Evolutionary conservation across 2,113 vertebrate genomes (phyloP).

Genomic region (Terrapene triunguis): DNA sequence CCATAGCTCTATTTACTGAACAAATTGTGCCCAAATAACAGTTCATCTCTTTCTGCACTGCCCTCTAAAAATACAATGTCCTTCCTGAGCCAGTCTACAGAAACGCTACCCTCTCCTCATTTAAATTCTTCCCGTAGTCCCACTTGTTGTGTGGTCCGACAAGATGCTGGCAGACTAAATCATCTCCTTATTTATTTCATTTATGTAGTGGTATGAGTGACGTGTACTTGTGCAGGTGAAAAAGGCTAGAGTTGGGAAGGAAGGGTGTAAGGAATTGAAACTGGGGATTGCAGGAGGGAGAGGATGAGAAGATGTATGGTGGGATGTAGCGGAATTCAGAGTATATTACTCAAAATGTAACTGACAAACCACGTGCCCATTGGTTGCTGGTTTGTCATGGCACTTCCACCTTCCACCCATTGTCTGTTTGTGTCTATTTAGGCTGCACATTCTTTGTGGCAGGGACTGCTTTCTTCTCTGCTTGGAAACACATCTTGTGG

Average conservation of each 20-base stretch:
- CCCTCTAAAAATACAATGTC: not conserved
- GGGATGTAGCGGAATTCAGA: not conserved
- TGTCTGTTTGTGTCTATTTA: not conserved
- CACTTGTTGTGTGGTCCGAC: not conserved
- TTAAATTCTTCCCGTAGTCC: not conserved
- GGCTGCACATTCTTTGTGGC: not conserved
- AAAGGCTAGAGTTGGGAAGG: not conserved
- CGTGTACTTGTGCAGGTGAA: not conserved
- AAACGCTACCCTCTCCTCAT: not conserved
- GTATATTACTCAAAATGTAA: not conserved
- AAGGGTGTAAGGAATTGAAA: not conserved
- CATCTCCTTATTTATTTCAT: not conserved
- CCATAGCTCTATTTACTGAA: not conserved
- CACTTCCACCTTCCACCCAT: not conserved
- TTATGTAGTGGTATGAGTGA: not conserved
- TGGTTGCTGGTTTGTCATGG: not conserved
- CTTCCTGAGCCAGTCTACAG: accelerated
- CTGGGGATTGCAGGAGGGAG: not conserved
- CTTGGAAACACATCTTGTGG: not conserved
- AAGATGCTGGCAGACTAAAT: not conserved
- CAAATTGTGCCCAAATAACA: not conserved
- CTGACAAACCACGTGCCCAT: not conserved
- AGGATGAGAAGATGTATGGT: not conserved
- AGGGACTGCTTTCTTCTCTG: not conserved
- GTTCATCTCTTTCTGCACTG: not conserved